Evolutionary conservation across 2,797 vertebrate genomes (phyloP).

Genomic region (Manis crassicaudata): DNA sequence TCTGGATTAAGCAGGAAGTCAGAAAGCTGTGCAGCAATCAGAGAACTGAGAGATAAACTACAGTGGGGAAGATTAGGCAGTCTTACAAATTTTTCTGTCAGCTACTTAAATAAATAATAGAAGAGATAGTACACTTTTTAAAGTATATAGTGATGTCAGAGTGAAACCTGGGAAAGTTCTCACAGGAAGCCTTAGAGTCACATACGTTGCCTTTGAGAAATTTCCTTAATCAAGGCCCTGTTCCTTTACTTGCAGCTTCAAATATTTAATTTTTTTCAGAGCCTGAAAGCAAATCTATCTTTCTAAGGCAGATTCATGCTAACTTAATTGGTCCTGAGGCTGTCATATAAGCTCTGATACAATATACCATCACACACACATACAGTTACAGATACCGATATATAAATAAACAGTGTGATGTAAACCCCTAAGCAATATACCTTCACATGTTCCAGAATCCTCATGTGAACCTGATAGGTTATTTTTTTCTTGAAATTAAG

Average conservation of each 20-base stretch:
- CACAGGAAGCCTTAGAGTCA: not conserved
- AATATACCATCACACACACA: not conserved
- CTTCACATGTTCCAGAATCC: not conserved
- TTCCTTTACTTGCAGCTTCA: not conserved
- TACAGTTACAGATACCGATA: not conserved
- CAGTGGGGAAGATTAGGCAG: not conserved
- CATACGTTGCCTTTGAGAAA: not conserved
- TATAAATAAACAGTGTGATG: not conserved
- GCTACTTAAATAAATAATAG: constrained; percentile 14
- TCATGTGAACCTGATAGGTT: not conserved
- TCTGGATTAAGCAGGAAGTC: not conserved
- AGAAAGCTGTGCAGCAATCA: not conserved
- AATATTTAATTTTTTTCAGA: not conserved
- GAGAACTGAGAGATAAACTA: not conserved
- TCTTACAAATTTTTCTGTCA: not conserved
- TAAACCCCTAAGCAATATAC: not conserved
- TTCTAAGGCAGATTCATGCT: not conserved
- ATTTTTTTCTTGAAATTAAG: not conserved
- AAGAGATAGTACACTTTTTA: not conserved
- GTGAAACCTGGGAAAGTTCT: not conserved
- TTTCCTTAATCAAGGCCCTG: not conserved
- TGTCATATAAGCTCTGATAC: not conserved
- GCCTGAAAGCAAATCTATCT: not conserved
- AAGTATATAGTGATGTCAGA: not conserved
- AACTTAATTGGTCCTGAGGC: not conserved